Evolutionary conservation across 2,888 invertebrate species (phyloP), one percentile per base, ranked within the genome.

Genomic region (Andrena dorsata): DNA sequence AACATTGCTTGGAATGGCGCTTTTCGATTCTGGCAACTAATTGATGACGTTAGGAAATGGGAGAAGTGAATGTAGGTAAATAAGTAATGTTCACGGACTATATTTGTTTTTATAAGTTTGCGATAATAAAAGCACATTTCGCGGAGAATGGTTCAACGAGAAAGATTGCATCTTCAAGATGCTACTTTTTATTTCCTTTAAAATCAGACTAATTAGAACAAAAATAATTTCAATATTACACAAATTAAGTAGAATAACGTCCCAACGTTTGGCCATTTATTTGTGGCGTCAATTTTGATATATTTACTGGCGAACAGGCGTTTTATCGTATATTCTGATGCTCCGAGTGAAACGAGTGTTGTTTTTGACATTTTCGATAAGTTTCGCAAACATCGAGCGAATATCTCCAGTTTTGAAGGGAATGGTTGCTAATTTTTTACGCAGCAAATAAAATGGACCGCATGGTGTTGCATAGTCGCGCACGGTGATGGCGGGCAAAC

Each of bases 401-500:
- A 61, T 61, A 61, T 41, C 16, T 41, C 16, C 4, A 5, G 4
- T 16, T 41, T 5, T 1, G 41, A 1, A 41, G 41, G 41, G 41
- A 16, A 16, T 5, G 41, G 4, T 32, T 35, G 61, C 20, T 35
- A 61, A 61, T 61, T 61, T 13, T 35, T 61, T 32, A 8, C 32
- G 28, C 26, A 63, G 10, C 30, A 30, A 58, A 28, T 10, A 16
- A 32, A 68, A 47, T 30, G 41, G 35, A n/a, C 8, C 32, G 32
- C 51, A 26, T 63, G 76, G 53, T 35, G 13, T 49, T 4, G 58
- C 64, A 32, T 13, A 41, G 28, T 35, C 16, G 35, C 23, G 56
- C 32, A 16, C 23, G 49, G 51, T 77, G 64, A 71, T 3, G 60
- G 41, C 64, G 28, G 20, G 51, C 35, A 81, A 81, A 77, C 23